Percentiles rank a stretch among this genome's conserved stretches.
Conservation (phyloP, 2,888 invertebrate species). For the Chrysomela aeneicollis region DNA sequence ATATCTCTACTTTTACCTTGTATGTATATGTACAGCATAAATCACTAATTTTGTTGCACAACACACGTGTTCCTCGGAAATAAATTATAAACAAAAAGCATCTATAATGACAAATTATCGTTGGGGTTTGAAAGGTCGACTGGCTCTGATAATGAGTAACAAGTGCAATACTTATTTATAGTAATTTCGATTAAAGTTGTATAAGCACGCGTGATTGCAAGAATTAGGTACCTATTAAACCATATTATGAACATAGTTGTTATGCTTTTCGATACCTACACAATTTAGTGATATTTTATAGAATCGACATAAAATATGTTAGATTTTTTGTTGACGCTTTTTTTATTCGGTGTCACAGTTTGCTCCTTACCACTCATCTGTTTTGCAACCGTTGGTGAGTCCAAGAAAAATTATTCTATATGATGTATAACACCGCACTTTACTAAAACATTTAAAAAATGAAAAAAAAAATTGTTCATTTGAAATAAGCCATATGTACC, state of each 20-base stretch:
- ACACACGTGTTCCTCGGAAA: background rate
- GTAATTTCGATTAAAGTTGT: constrained; percentile 30
- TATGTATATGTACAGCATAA: no score
- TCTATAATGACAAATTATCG: constrained; percentile 21
- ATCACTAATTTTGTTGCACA: background rate
- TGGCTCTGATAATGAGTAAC: constrained; percentile 28
- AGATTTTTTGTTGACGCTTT: constrained; percentile 48
- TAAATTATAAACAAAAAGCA: constrained; percentile 19
- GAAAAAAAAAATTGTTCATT: no score
- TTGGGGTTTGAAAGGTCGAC: constrained; percentile 33
- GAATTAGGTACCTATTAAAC: constrained; percentile 4
- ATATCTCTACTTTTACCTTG: background rate
- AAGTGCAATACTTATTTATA: constrained; percentile 38
- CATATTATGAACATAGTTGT: background rate
- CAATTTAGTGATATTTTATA: background rate
- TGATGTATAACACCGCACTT: background rate
- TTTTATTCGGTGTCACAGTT: constrained; percentile 48
- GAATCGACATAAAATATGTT: constrained; percentile 43
- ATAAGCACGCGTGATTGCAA: constrained; percentile 24
- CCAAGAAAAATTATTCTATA: constrained; percentile 4
- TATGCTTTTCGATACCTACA: background rate
- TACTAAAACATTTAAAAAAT: no score
- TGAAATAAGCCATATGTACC: no score
- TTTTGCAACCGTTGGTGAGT: constrained; percentile 52
- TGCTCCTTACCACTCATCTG: constrained; percentile 47